These are phyloP conservation scores for Agonopterix alstromeriana DNA, from an alignment of 2,888 invertebrate genomes.

Conservation along the genomic window DNA sequence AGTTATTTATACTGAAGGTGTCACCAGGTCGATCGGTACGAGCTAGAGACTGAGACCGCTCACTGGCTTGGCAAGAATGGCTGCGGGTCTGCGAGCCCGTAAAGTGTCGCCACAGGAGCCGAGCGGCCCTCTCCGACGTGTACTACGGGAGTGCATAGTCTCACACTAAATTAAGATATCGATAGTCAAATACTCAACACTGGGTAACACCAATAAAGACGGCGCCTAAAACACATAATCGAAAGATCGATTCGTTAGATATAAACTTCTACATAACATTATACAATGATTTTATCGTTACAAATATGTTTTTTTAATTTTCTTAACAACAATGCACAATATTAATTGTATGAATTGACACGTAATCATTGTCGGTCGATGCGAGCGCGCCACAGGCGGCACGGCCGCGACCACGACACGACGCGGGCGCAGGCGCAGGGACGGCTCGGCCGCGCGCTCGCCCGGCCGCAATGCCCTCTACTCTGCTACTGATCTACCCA, in stretches of 20 bases:
- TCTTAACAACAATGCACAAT: constrained; percentile 70
- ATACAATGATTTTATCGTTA: constrained; percentile 59
- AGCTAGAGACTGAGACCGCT: not conserved
- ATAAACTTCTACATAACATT: constrained; percentile 68
- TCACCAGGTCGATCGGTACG: constrained; percentile 19
- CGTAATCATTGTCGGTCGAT: constrained; percentile 45
- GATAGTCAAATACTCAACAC: constrained; percentile 18
- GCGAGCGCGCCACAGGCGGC: constrained; percentile 11
- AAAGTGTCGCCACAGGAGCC: constrained; percentile 7
- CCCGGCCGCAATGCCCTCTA: constrained; percentile 5
- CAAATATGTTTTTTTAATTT: constrained; percentile 55
- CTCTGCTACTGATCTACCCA: constrained; percentile 13
- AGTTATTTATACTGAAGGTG: constrained; percentile 30
- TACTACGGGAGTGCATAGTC: constrained; percentile 7
- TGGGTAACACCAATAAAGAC: constrained; percentile 34
- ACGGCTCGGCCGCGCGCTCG: constrained; percentile 1
- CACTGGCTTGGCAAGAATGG: not conserved
- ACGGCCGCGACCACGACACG: constrained; percentile 1
- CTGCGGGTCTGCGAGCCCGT: not conserved
- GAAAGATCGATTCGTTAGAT: constrained; percentile 42
- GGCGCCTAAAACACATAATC: constrained; percentile 41
- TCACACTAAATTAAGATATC: constrained; percentile 10
- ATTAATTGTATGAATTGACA: constrained; percentile 74
- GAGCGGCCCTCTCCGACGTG: constrained; percentile 8
- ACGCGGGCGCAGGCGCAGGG: constrained; percentile 8